Evolutionary conservation across 2,888 invertebrate genomes (phyloP).

Genomic region (Chironomus tentans): DNA sequence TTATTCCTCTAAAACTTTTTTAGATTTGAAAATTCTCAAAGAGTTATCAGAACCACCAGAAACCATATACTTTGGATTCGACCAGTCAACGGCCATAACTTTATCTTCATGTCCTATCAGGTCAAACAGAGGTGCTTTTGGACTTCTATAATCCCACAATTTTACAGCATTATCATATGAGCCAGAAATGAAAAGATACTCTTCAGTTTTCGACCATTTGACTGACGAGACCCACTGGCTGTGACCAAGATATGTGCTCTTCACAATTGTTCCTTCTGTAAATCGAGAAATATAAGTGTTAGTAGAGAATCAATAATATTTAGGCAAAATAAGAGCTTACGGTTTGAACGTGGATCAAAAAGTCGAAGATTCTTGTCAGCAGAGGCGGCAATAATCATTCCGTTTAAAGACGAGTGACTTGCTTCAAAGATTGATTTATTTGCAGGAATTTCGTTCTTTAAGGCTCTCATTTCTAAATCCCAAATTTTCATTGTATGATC

Average conservation of each 20-base stretch:
- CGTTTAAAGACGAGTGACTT: conserved; percentile 70
- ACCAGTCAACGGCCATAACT: conserved; percentile 90
- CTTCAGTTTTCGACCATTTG: conserved; percentile 74
- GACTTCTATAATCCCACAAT: conserved; percentile 75
- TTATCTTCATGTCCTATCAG: conserved; percentile 90
- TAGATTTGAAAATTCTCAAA: conserved; percentile 74
- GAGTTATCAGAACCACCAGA: conserved; percentile 93
- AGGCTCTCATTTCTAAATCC: conserved; percentile 79
- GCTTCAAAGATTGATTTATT: conserved; percentile 86
- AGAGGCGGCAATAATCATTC: conserved; percentile 71
- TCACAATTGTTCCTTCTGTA: conserved; percentile 77
- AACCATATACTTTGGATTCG: conserved; percentile 71
- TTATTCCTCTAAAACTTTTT: conserved; percentile 37
- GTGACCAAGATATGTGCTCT: conserved; percentile 75
- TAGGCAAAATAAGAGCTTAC: conserved; percentile 44
- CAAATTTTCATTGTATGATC: conserved; percentile 92
- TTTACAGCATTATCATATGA: conserved; percentile 86
- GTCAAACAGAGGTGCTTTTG: conserved; percentile 85
- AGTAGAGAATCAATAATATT: not conserved
- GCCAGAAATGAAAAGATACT: conserved; percentile 83
- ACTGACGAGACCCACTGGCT: conserved; percentile 87
- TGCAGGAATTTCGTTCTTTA: conserved; percentile 74
- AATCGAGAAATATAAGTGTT: conserved; percentile 30
- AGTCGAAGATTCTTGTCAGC: conserved; percentile 85
- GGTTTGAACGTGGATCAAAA: conserved; percentile 83